Percentiles rank a stretch among this genome's conserved stretches.
These are phyloP conservation scores for Euphydryas editha DNA, from an alignment of 2,888 invertebrate species.

Conservation along the genomic window DNA sequence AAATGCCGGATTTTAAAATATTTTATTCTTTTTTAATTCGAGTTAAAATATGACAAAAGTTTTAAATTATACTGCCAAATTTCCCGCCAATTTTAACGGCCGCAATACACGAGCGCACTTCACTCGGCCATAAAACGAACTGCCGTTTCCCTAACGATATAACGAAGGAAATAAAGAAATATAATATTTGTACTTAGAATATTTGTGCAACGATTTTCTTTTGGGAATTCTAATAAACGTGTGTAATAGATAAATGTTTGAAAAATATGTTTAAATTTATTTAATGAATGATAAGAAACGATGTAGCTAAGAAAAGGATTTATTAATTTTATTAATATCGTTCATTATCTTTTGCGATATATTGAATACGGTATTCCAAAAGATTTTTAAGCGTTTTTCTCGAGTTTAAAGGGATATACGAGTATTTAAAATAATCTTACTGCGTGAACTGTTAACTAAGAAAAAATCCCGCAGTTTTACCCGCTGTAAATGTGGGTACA, in stretches of 20 bases:
- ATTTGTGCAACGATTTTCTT: neutral
- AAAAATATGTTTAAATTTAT: neutral
- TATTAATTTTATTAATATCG: neutral
- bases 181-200: neutral
- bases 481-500: too few species aligned
- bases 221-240: neutral
- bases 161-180: neutral
- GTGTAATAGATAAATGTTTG: neutral
- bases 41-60: neutral
- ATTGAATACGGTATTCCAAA: too few species aligned
- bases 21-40: neutral
- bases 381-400: too few species aligned
- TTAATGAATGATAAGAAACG: neutral
- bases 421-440: too few species aligned
- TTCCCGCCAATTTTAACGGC: neutral
- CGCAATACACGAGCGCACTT: neutral
- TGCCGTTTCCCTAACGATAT: conserved; percentile 1
- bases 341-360: too few species aligned
- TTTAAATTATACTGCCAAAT: neutral
- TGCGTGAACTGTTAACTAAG: too few species aligned
- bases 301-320: neutral
- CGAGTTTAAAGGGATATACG: too few species aligned
- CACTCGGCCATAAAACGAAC: neutral
- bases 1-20: neutral
- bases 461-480: too few species aligned